A percentile compares a stretch with the other conserved stretches of the same genome.
Conservation (phyloP, 2,797 vertebrate species). For the Smutsia gigantea region DNA sequence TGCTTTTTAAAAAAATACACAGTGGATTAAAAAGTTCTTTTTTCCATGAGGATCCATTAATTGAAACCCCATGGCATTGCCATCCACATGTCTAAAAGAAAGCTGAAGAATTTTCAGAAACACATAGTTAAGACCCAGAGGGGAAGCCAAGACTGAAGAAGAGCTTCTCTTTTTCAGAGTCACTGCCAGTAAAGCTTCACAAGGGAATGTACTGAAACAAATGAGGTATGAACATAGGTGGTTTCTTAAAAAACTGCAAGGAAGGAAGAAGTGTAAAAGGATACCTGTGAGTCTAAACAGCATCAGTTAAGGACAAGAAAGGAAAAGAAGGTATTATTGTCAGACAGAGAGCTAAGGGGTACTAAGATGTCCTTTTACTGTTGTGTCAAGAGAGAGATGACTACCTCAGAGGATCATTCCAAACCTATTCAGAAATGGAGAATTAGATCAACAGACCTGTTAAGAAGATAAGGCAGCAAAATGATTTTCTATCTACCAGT, state of each 20-base stretch:
- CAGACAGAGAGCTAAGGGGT: neutral
- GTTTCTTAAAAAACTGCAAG: neutral
- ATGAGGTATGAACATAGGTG: slow-evolving; percentile 22
- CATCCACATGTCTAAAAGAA: neutral
- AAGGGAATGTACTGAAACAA: neutral
- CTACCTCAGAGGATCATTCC: neutral
- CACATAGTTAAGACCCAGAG: slow-evolving; percentile 60
- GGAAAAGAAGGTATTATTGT: neutral
- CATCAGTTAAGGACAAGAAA: slow-evolving; percentile 41
- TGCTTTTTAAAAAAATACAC: neutral
- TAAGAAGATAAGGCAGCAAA: neutral
- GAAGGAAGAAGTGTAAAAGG: slow-evolving; percentile 19
- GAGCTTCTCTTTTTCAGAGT: neutral
- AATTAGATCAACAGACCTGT: slow-evolving; percentile 22
- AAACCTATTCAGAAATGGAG: neutral
- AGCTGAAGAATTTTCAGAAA: slow-evolving; percentile 24
- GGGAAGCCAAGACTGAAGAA: slow-evolving; percentile 46
- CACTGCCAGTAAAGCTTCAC: slow-evolving; percentile 23
- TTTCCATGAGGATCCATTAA: neutral
- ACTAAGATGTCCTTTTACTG: neutral
- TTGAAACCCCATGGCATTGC: neutral
- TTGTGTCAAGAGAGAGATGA: slow-evolving; percentile 10
- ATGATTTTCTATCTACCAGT: neutral
- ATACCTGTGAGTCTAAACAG: neutral
- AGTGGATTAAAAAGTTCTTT: neutral